A percentile compares a stretch with the other conserved stretches of the same genome.
Conservation (phyloP, 2,797 vertebrate genomes). For the Enteromius fasciolatus region DNA sequence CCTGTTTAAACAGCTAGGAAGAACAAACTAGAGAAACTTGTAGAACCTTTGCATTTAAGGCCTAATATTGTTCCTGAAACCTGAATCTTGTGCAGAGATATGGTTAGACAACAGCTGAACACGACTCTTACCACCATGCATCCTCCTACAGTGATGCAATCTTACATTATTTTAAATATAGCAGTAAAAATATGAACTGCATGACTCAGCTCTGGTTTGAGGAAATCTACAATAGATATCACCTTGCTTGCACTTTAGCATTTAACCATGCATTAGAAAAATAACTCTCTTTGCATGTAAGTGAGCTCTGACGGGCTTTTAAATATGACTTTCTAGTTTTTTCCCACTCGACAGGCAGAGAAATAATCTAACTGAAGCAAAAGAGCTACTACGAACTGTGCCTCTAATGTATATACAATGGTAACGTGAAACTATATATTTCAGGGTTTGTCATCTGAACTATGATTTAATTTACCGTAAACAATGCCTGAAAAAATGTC, state of each 20-base stretch:
- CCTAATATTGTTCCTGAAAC: background rate
- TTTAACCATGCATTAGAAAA: conserved; percentile 1
- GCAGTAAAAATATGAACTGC: background rate
- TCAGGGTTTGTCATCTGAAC: background rate
- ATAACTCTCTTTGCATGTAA: background rate
- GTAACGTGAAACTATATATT: background rate
- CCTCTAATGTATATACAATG: background rate
- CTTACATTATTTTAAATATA: background rate
- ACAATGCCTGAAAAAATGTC: background rate
- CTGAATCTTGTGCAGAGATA: background rate
- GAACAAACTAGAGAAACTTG: background rate
- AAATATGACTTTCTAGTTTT: background rate
- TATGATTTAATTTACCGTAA: background rate
- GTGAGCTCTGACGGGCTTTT: background rate
- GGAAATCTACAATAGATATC: background rate
- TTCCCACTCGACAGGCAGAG: background rate
- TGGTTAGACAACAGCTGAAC: conserved; percentile 3
- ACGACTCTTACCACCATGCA: background rate
- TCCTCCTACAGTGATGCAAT: background rate
- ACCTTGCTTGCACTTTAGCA: background rate
- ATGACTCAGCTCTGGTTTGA: background rate
- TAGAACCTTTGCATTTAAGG: background rate
- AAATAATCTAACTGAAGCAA: background rate
- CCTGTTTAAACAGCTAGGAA: background rate
- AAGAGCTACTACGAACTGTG: background rate